Evolutionary conservation across 2,888 invertebrate genomes (phyloP), one percentile per base, ranked within the genome.

Genomic region (Dolichomitus sp.): DNA sequence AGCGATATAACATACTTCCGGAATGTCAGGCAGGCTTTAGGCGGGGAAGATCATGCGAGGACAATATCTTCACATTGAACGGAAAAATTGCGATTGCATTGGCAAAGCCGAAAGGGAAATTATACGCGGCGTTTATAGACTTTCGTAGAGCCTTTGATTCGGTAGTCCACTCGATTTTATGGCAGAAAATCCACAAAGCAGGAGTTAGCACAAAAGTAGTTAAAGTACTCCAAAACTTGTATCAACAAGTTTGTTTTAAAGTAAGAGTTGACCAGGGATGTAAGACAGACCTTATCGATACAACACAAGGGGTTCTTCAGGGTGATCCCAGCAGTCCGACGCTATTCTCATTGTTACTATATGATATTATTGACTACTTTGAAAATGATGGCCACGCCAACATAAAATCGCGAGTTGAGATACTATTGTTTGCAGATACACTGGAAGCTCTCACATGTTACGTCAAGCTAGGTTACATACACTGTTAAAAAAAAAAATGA

Each of bases 21-120:
- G 88, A 89, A 63, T 80, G 77, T 59, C 89, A 89, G 82, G 75
- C 85, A 0, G 89, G 87, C 2, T 90, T 88, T 40, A 69, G 86
- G 69, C 27, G 66, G n/a, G n/a, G n/a, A n/a, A n/a, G n/a, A n/a
- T 69, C 84, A 5, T 86, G 85, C 9, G 66, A 83, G 17, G 87
- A 89, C 45, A 87, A 88, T 57, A 84, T 88, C 6, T 88, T 88
- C 69, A 80, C 84, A 1, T 66, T 90, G 4, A 80, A 70, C 5
- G 40, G 85, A 5, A 79, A 70, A 33, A 77, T 87, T 6, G 50
- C 76, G 4, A 5, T 75, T 2, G 74, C 83, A 9, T 33, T 85
- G 2, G 57, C 75, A 6, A 78, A 84, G 75, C 68, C 78, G 19
- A 73, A 72, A 45, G 72, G 75, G 2, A 84, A 82, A 80, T 19